These are phyloP conservation scores for Tor tambroides DNA, from an alignment of 2,113 vertebrate species.

Conservation along the genomic window DNA sequence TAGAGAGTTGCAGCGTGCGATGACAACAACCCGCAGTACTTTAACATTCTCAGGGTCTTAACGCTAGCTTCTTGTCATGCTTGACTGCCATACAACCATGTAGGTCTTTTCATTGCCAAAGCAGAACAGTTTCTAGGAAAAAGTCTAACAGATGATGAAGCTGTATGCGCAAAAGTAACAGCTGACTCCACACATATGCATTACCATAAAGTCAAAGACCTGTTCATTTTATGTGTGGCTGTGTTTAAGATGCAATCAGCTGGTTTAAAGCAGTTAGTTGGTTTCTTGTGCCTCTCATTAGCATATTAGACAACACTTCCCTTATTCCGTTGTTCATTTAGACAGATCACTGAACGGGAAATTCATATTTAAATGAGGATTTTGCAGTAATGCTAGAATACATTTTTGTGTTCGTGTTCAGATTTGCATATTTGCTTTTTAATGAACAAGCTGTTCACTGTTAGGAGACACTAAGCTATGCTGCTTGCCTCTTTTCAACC, in stretches of 20 bases:
- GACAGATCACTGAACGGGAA: neutral
- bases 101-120: neutral
- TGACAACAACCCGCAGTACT: neutral
- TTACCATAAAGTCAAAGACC: neutral
- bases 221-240: no score
- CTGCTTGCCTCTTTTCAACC: neutral
- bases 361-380: neutral
- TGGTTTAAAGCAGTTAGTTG: neutral
- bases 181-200: neutral
- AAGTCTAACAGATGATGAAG: neutral
- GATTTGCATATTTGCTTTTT: conserved; percentile 1
- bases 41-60: neutral
- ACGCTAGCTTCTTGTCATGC: neutral
- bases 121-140: neutral
- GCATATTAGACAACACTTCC: neutral
- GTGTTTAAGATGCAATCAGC: neutral
- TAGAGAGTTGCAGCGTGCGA: neutral
- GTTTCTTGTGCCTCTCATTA: neutral
- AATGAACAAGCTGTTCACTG: neutral
- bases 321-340: neutral
- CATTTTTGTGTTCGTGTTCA: neutral
- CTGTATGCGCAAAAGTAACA: neutral
- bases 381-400: neutral
- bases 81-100: neutral
- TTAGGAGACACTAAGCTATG: neutral